A percentile compares a stretch with the other conserved stretches of the same genome.
phyloP scores from a whole-genome alignment of 1,140 invertebrate genomes.

The Zophobas morio region DNA sequence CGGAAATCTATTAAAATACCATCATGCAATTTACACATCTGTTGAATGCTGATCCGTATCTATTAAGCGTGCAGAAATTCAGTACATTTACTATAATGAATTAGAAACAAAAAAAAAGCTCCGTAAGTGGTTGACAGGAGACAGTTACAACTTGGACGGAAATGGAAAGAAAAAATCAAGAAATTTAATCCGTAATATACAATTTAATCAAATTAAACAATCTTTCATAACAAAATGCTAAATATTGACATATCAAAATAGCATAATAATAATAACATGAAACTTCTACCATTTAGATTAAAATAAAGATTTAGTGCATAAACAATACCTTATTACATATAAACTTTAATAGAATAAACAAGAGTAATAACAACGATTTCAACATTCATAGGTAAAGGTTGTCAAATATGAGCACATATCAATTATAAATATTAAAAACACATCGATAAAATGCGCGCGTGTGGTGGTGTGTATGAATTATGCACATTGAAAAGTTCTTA shows the following conservation, averaged over 20 bases:
- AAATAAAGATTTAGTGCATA: slow-evolving; percentile 57
- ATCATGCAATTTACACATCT: slow-evolving; percentile 12
- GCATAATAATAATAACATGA: slow-evolving; percentile 52
- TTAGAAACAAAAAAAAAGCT: background rate
- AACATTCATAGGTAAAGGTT: slow-evolving; percentile 53
- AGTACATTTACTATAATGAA: background rate
- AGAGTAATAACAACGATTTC: slow-evolving; percentile 62
- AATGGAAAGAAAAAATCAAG: slow-evolving; percentile 1
- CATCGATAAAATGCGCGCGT: slow-evolving; percentile 36
- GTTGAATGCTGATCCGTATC: background rate
- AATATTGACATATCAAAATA: slow-evolving; percentile 61
- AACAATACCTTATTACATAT: slow-evolving; percentile 59
- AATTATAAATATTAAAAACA: slow-evolving; percentile 48
- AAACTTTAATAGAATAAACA: slow-evolving; percentile 64
- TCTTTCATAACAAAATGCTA: slow-evolving; percentile 58
- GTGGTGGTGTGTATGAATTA: slow-evolving; percentile 36
- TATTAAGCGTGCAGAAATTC: slow-evolving; percentile 6
- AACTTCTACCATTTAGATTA: slow-evolving; percentile 53
- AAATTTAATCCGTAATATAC: slow-evolving; percentile 49
- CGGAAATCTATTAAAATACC: slow-evolving; percentile 24
- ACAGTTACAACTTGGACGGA: background rate
- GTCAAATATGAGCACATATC: slow-evolving; percentile 46
- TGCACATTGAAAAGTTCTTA: slow-evolving; percentile 38
- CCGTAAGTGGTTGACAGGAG: no score
- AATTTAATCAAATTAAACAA: slow-evolving; percentile 59